Base-by-base conservation (phyloP, 2,888 invertebrate genomes). In the Pegoplata infirma region DNA sequence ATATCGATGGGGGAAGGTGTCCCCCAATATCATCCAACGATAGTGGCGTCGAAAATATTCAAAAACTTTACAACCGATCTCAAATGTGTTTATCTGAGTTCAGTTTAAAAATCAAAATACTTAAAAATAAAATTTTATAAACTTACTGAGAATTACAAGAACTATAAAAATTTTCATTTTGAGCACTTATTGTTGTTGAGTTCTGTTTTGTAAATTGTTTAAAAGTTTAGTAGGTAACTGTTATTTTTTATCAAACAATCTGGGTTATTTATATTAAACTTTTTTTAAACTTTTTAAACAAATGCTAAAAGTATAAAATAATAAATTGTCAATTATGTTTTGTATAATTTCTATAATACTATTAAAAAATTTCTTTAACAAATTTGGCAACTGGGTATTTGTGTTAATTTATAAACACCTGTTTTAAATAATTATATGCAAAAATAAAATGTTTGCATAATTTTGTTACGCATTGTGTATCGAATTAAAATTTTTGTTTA, bases 221-320 rank as follows among this genome's bases (percentile, higher is more conserved):
- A 25, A 17, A 56, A 46, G 14, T 53, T 61, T 1, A 14, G 23
- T 40, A 14, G 55, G 25, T 55, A 36, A 67, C 59, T 75, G 67
- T 19, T 47, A 8, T 61, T 36, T 10, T 47, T 36, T 3, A 10
- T 8, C 10, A 19, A 19, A 12, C 0, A 25, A 59, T 28, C n/a
- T 19, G 17, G 46, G 36, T 59, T 55, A 61, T 75, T 75, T 75
- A 75, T 75, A 75, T 23, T 44, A 66, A 67, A 67, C 21, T 32
- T 59, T 49, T 49, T 21, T n/a, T n/a, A n/a, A n/a, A n/a, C n/a
- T n/a, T 32, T 32, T 10, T 4, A 36, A 40, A 32, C 10, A 10
- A 12, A 36, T 12, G 36, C 3, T 25, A 25, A 36, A 36, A 5
- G 12, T 36, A n/a, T 40, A n/a, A 40, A 40, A 40, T 40, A 40